Evolutionary conservation across 92 coral and sea anemone genomes (phyloP).

Genomic region (Umimayanthus kanabou): DNA sequence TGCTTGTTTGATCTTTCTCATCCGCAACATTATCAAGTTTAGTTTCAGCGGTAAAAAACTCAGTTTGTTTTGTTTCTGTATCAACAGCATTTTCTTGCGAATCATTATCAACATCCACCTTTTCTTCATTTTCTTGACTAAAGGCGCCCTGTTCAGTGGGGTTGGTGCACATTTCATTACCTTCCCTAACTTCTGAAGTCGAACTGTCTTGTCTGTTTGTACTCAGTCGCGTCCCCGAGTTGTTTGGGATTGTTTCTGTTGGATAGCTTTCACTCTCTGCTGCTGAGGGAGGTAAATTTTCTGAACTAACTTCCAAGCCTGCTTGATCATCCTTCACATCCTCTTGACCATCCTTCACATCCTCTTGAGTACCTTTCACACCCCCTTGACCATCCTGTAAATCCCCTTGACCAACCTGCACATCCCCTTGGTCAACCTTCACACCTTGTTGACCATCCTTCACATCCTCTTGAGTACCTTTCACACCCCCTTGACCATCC

Average conservation of each 20-base stretch:
- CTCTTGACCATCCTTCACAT: background rate
- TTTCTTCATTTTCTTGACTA: conserved; percentile 11
- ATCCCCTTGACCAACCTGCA: background rate
- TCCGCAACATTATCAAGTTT: background rate
- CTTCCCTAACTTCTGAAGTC: background rate
- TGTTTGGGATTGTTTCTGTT: background rate
- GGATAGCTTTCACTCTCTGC: background rate
- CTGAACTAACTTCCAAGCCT: background rate
- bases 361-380: background rate
- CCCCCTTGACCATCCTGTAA: background rate
- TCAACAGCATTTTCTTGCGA: background rate
- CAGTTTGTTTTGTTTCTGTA: background rate
- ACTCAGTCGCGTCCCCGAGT: background rate
- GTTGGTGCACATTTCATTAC: background rate
- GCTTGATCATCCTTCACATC: background rate
- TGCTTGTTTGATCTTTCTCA: background rate
- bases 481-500: background rate
- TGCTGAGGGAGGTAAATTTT: background rate
- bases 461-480: background rate
- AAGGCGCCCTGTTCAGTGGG: background rate
- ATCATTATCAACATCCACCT: background rate
- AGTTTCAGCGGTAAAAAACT: background rate
- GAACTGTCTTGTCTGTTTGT: background rate
- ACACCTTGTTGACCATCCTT: background rate
- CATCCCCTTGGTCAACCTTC: background rate